These are phyloP conservation scores for Myxocyprinus asiaticus DNA, from an alignment of 2,113 vertebrate genomes.

Conservation along the genomic window DNA sequence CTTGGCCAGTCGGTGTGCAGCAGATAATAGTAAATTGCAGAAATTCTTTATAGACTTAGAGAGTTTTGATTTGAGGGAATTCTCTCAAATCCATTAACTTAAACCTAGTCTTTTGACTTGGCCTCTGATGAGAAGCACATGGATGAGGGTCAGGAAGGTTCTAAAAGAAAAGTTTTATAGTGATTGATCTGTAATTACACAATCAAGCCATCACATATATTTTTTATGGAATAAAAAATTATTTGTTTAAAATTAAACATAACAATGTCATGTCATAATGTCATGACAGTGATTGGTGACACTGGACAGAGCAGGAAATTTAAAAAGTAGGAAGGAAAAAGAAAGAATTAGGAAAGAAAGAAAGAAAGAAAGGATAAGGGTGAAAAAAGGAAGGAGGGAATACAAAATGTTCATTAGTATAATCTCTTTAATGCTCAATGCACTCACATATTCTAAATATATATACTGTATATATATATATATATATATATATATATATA, in stretches of 20 bases:
- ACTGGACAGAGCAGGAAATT: too few relatives aligned
- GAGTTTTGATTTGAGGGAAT: conserved; percentile 63
- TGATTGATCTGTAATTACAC: neutral
- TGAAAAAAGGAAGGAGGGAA: too few relatives aligned
- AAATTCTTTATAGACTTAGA: conserved; percentile 68
- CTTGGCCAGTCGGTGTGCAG: conserved; percentile 39
- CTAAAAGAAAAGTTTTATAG: neutral
- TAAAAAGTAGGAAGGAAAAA: too few relatives aligned
- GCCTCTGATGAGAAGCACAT: conserved; percentile 4
- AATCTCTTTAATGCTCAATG: too few relatives aligned
- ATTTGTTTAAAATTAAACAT: neutral
- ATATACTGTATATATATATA: too few relatives aligned
- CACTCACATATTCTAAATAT: too few relatives aligned
- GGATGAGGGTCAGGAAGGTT: neutral
- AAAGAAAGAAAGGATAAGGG: too few relatives aligned
- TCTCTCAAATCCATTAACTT: conserved; percentile 58
- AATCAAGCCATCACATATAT: conserved; percentile 3
- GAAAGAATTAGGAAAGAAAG: too few relatives aligned
- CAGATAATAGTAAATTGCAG: conserved; percentile 66
- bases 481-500: too few relatives aligned
- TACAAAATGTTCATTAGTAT: too few relatives aligned
- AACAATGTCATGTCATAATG: too few relatives aligned
- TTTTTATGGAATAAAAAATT: neutral
- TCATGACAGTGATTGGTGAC: too few relatives aligned
- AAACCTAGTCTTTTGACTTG: conserved; percentile 60